Conservation (phyloP, 2,888 invertebrate species). For the Pristionchus exspectatus region DNA sequence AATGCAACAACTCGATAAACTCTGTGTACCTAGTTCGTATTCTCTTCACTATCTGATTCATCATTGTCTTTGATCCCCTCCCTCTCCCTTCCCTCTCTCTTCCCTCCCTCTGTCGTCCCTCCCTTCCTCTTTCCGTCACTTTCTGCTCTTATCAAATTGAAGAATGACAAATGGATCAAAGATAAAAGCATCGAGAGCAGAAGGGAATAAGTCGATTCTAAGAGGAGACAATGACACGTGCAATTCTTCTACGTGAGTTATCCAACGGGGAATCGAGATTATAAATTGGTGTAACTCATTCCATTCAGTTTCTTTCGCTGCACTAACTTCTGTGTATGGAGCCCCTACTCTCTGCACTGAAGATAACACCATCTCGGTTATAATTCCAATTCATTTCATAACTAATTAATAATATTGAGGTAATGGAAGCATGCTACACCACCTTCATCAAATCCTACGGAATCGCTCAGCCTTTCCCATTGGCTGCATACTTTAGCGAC, state of each 20-base stretch:
- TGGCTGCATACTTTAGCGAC: constrained; percentile 20
- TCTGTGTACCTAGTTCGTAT: no score
- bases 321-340: neutral
- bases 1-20: neutral
- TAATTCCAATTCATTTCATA: neutral
- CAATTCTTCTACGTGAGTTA: neutral
- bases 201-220: neutral
- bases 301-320: neutral
- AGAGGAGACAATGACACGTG: neutral
- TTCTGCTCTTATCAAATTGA: neutral
- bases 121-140: constrained; percentile 4
- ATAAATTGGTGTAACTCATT: neutral
- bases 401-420: neutral
- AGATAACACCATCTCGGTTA: neutral
- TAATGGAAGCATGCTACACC: constrained; percentile 12
- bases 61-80: neutral
- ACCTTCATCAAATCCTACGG: neutral
- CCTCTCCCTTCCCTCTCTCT: no score
- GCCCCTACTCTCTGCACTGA: neutral
- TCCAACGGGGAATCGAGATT: neutral
- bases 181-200: neutral
- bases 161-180: neutral
- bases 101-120: neutral
- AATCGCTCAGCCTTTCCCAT: neutral
- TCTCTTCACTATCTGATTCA: no score